A percentile compares a stretch with the other conserved stretches of the same genome.
phyloP scores from a whole-genome alignment of 2,113 vertebrate species.

The Erinaceus europaeus region DNA sequence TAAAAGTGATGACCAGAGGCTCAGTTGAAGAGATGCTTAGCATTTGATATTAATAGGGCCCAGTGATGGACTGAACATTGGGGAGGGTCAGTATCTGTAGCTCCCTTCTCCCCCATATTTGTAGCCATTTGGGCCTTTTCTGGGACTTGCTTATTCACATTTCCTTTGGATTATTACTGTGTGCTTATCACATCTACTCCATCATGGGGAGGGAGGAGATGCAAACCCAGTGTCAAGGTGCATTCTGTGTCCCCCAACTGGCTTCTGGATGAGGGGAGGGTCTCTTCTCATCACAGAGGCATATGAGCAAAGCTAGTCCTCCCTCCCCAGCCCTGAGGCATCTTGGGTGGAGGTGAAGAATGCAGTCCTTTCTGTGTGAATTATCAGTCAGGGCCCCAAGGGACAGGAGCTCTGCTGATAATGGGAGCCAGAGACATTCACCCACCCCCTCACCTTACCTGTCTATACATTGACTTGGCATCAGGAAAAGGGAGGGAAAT shows the following conservation, averaged over 20 bases:
- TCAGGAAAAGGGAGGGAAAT: background rate
- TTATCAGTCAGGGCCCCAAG: background rate
- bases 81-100: background rate
- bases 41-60: background rate
- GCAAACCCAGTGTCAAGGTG: background rate
- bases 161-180: background rate
- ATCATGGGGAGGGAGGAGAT: background rate
- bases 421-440: background rate
- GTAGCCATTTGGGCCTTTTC: background rate
- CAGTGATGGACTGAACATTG: background rate
- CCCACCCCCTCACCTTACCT: background rate
- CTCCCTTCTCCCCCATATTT: background rate
- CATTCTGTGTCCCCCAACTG: background rate
- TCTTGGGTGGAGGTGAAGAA: background rate
- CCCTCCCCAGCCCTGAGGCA: background rate
- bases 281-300: background rate
- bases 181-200: background rate
- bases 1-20: background rate
- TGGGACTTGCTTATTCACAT: background rate
- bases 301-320: no score
- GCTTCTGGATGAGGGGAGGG: background rate
- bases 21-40: background rate
- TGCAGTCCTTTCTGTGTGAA: background rate
- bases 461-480: background rate
- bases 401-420: background rate